Base-by-base conservation (phyloP, 2,797 vertebrate species). In the Chiroxiphia lanceolata region DNA sequence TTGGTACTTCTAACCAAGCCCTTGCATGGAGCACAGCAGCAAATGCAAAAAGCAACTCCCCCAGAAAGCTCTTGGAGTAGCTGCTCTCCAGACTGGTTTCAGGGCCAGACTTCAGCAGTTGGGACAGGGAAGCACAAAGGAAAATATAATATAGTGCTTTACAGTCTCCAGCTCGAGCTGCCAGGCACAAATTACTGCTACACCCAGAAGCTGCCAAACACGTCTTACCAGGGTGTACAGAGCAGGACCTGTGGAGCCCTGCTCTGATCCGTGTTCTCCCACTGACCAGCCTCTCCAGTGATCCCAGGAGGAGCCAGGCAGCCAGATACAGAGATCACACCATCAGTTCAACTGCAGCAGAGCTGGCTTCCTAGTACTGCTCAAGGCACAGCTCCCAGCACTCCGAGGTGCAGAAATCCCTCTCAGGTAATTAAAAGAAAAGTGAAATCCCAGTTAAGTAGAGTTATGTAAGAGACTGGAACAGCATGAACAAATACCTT, bases 351-450 rank as follows among this genome's bases (percentile, higher is more conserved):
- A 76, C 54, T 13, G 13, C 68, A 87, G 68, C 61, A 65, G 72
- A 38, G 34, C 7, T 65, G 61, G 19, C 22, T 53, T 75, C 21
- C 57, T 15, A 2, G 6, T 8, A 12, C 51, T 26, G 60, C 68
- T 70, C 17, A 36, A 57, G 65, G 45, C 42, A 84, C 31, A 54
- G 81, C 47, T 89, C 63, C 15, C 54, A 56, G 69, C 65, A 93
- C 86, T 65, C 76, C 42, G 27, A 56, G 36, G 57, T 76, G 69
- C 57, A 86, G 59, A 90, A 94, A 88, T 82, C 74, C 67, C 67
- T 88, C 85, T 50, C 70, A 59, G 59, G 47, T 84, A 94, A 83
- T 94, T 72, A 93, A 80, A 36, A 89, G 67, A 57, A 88, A 90
- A 15, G 25, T 54, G 57, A 76, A 94, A 95, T 84, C 67, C 47